Evolutionary conservation across 2,113 vertebrate species (phyloP).

Genomic region (Ariopsis seemanni): DNA sequence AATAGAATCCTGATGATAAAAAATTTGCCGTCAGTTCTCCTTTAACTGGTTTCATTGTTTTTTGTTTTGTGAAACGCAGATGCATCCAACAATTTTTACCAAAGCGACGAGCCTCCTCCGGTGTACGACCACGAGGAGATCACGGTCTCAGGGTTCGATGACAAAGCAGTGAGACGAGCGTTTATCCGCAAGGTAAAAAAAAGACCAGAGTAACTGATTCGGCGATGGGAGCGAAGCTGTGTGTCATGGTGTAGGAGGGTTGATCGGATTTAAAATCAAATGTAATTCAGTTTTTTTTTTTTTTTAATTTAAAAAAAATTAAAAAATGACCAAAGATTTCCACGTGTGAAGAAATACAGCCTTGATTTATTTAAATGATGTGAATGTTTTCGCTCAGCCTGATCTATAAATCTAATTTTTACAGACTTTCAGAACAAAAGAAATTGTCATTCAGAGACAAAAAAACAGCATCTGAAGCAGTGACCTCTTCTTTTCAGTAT

Average conservation of each 20-base stretch:
- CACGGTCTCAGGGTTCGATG: slow-evolving; percentile 79
- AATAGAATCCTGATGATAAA: too few species aligned
- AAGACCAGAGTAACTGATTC: background rate
- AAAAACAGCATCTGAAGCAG: background rate
- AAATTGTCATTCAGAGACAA: background rate
- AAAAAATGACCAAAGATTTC: background rate
- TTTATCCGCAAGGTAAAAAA: slow-evolving; percentile 89
- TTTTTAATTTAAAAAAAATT: too few species aligned
- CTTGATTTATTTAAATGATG: background rate
- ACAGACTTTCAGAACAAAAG: background rate
- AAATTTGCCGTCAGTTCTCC: background rate
- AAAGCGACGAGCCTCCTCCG: slow-evolving; percentile 83
- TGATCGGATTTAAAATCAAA: too few species aligned
- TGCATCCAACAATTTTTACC: slow-evolving; percentile 69
- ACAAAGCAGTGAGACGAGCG: slow-evolving; percentile 84
- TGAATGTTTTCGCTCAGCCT: too few species aligned
- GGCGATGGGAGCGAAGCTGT: too few species aligned
- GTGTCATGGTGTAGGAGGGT: too few species aligned
- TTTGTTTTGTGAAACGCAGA: slow-evolving; percentile 37
- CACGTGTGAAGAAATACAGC: background rate
- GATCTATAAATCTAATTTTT: too few species aligned
- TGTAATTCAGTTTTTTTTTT: too few species aligned
- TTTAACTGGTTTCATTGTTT: background rate
- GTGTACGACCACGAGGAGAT: slow-evolving; percentile 91
- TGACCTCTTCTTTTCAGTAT: background rate